Conservation (phyloP, 2,797 vertebrate species). For the Enteromius anoplus region DNA sequence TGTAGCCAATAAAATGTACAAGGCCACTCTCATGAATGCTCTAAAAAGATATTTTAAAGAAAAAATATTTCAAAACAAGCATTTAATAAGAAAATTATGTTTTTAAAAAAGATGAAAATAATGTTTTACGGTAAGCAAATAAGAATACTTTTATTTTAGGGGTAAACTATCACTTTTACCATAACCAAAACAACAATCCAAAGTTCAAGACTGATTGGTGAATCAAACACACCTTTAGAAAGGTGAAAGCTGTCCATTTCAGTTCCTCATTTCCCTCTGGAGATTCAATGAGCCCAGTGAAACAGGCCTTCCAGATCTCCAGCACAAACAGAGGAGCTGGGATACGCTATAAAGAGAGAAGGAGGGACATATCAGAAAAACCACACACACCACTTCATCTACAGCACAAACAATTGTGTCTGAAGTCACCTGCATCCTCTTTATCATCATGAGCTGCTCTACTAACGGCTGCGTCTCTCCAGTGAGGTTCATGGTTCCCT, state of each 20-base stretch:
- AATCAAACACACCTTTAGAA: constrained; percentile 86
- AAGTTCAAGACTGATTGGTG: constrained; percentile 9
- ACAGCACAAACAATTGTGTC: neutral
- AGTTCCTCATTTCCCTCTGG: constrained; percentile 97
- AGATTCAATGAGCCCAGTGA: constrained; percentile 96
- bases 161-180: neutral
- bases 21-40: no score
- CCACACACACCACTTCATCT: neutral
- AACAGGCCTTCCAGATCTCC: constrained; percentile 98
- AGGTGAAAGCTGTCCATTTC: constrained; percentile 98
- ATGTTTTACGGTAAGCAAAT: neutral
- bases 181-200: neutral
- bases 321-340: constrained; percentile 89
- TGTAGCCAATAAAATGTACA: neutral
- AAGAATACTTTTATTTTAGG: neutral
- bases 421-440: constrained; percentile 92
- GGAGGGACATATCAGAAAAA: neutral
- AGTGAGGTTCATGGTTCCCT: constrained; percentile 97
- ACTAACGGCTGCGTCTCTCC: constrained; percentile 92
- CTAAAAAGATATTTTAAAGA: no score
- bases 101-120: no score
- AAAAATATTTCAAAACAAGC: no score
- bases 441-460: constrained; percentile 98
- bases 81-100: no score
- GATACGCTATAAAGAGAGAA: constrained; percentile 78